Conservation (phyloP, 1,140 invertebrate genomes). For the Phthorimaea operculella region DNA sequence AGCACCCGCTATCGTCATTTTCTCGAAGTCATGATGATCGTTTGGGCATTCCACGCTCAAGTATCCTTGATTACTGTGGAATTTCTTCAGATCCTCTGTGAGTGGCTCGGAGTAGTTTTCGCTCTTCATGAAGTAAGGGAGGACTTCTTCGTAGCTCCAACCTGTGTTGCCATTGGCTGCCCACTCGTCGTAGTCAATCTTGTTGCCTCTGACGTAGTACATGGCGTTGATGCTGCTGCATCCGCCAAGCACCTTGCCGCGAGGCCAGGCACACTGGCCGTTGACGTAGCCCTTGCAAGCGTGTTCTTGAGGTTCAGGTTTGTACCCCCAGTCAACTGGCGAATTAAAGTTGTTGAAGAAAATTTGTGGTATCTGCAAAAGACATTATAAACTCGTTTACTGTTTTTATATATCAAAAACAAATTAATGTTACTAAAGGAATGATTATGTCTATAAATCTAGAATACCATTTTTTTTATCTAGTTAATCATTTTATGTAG, state of each 20-base stretch:
- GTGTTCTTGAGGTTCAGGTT: constrained; percentile 60
- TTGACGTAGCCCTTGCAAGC: constrained; percentile 42
- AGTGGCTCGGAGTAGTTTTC: constrained; percentile 73
- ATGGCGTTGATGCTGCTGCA: constrained; percentile 74
- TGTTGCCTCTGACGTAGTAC: constrained; percentile 74
- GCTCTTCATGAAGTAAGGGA: constrained; percentile 62
- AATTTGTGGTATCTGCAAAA: constrained; percentile 30
- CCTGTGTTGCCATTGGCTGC: constrained; percentile 39
- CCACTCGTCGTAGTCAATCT: constrained; percentile 77
- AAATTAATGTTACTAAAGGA: neutral
- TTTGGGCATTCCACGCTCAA: constrained; percentile 77
- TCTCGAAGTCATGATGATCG: constrained; percentile 74
- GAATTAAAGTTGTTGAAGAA: constrained; percentile 32
- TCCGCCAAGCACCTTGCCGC: constrained; percentile 72
- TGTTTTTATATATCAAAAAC: neutral
- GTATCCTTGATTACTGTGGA: constrained; percentile 79
- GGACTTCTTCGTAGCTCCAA: constrained; percentile 61
- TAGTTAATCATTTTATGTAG: too few species aligned
- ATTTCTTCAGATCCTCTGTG: constrained; percentile 38
- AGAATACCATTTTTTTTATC: too few species aligned
- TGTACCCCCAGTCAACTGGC: constrained; percentile 68
- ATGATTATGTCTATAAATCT: too few species aligned
- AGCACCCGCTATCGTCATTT: constrained; percentile 78
- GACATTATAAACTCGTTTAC: neutral
- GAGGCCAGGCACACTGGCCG: constrained; percentile 63